Percentiles rank a stretch among this genome's conserved stretches.
Conservation (phyloP, 2,797 vertebrate species). For the Gadopsis marmoratus region DNA sequence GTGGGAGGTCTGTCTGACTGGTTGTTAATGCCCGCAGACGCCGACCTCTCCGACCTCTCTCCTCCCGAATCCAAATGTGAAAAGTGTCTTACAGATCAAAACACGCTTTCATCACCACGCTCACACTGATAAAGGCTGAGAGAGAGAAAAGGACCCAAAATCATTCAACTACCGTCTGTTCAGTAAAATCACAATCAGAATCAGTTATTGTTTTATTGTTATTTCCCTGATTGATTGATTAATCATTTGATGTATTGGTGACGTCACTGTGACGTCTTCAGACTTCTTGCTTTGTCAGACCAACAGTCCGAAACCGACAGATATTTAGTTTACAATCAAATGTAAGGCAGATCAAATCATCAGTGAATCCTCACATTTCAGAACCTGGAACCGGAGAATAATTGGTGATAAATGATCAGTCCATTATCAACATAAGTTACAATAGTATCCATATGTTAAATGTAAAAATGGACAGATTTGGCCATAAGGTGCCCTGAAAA, state of each 20-base stretch:
- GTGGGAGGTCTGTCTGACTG: constrained; percentile 68
- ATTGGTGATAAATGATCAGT: no score
- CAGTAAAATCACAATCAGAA: not conserved
- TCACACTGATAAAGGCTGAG: constrained; percentile 13
- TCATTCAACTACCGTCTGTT: not conserved
- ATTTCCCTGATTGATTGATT: no score
- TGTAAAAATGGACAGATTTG: not conserved
- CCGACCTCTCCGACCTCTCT: constrained; percentile 73
- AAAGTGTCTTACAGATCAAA: constrained; percentile 69
- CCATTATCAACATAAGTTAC: no score
- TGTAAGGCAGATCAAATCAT: not conserved
- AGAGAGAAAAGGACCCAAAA: not conserved
- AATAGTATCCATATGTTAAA: no score
- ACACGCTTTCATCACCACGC: constrained; percentile 62
- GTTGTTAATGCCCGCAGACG: constrained; percentile 52
- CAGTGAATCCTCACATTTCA: not conserved
- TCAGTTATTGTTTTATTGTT: not conserved
- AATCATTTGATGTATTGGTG: not conserved
- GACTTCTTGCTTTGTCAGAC: no score
- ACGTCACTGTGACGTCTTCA: not conserved
- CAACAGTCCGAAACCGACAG: not conserved
- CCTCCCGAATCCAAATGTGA: constrained; percentile 63
- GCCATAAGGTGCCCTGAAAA: not conserved
- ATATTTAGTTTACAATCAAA: not conserved
- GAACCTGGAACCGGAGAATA: not conserved